Evolutionary conservation across 2,888 invertebrate species (phyloP).

Genomic region (Eilema caniola): DNA sequence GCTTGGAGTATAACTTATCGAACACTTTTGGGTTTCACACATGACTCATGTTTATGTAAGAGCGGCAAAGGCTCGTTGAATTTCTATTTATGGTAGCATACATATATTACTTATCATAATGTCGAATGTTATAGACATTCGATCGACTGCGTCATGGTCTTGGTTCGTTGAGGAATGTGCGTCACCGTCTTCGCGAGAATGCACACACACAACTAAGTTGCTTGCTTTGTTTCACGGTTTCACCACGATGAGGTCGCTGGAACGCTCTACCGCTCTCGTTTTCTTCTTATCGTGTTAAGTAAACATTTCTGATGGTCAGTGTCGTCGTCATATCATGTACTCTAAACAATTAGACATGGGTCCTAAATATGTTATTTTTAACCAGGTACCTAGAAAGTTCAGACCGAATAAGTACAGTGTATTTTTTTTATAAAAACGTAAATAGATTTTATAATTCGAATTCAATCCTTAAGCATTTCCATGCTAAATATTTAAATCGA

Average conservation of each 20-base stretch:
- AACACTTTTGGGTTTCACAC: constrained; percentile 17
- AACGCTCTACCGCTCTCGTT: constrained; percentile 7
- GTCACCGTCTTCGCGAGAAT: constrained; percentile 41
- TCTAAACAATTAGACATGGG: not conserved
- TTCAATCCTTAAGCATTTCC: too few relatives aligned
- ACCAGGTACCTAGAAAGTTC: not conserved
- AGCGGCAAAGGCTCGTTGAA: constrained; percentile 20
- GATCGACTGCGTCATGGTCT: constrained; percentile 42
- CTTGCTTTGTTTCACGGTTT: constrained; percentile 28
- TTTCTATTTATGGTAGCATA: constrained; percentile 39
- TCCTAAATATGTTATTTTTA: not conserved
- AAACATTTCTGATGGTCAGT: constrained; percentile 1
- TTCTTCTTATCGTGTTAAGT: not conserved
- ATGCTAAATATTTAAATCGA: too few relatives aligned
- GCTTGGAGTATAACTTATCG: not conserved
- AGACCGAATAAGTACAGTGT: too few relatives aligned
- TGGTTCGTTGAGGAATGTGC: constrained; percentile 34
- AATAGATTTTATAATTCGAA: too few relatives aligned
- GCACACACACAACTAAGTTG: constrained; percentile 13
- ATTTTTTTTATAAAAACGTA: too few relatives aligned
- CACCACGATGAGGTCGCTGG: constrained; percentile 27
- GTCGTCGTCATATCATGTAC: not conserved
- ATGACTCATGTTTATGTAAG: constrained; percentile 34
- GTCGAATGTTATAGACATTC: constrained; percentile 21
- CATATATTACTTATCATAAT: constrained; percentile 27